A percentile compares a stretch with the other conserved stretches of the same genome.
These are phyloP conservation scores for Pristionchus fissidentatus DNA, from an alignment of 2,888 invertebrate genomes.

Conservation along the genomic window DNA sequence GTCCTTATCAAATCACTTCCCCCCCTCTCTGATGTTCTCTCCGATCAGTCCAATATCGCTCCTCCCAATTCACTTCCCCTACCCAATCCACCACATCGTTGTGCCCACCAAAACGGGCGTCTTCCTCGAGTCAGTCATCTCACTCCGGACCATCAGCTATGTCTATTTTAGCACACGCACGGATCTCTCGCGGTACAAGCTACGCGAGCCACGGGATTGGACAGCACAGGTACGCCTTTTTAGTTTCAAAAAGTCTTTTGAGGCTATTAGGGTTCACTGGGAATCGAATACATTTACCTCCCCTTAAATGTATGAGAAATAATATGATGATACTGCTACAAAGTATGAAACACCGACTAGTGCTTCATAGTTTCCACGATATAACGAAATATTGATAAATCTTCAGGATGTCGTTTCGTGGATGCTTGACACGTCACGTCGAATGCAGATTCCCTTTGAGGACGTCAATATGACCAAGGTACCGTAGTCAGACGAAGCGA, in stretches of 20 bases:
- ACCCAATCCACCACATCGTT: background rate
- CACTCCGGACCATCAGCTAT: background rate
- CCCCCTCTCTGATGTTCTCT: background rate
- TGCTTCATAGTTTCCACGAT: background rate
- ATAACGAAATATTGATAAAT: slow-evolving; percentile 60
- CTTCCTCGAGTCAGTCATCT: background rate
- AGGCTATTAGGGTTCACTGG: no score
- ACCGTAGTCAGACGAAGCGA: no score
- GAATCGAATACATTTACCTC: no score
- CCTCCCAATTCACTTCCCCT: background rate
- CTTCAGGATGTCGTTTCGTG: slow-evolving; percentile 73
- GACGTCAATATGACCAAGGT: slow-evolving; percentile 69
- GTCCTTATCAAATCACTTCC: background rate
- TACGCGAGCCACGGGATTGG: slow-evolving; percentile 12
- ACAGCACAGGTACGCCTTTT: slow-evolving; percentile 33
- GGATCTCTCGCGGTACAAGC: slow-evolving; percentile 12
- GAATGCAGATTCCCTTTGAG: slow-evolving; percentile 72
- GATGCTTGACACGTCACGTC: slow-evolving; percentile 73
- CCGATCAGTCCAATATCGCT: background rate
- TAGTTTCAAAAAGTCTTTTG: no score
- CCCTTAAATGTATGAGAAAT: no score
- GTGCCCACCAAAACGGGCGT: background rate
- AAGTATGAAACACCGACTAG: no score
- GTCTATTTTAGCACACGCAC: background rate
- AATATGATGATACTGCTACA: no score